Evolutionary conservation across 2,113 vertebrate species (phyloP).

Genomic region (Tragelaphus scriptus): DNA sequence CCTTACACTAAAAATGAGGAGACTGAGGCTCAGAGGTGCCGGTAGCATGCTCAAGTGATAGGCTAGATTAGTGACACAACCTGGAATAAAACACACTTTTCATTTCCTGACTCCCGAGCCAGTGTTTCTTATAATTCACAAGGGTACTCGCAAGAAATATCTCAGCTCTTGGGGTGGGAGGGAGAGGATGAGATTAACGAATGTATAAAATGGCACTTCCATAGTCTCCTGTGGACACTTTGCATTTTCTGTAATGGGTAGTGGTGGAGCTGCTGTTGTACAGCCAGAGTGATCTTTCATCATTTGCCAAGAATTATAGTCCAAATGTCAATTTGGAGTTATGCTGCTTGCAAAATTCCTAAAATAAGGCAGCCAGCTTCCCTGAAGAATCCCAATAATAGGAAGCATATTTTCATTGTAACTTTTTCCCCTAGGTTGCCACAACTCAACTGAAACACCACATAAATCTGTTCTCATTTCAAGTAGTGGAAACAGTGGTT

Average conservation of each 20-base stretch:
- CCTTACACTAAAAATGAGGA: not conserved
- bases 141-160: not conserved
- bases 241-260: not conserved
- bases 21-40: not conserved
- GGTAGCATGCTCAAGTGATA: not conserved
- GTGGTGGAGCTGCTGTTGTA: not conserved
- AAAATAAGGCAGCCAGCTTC: not conserved
- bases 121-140: not conserved
- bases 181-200: not conserved
- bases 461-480: not conserved
- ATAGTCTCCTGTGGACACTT: not conserved
- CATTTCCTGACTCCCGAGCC: not conserved
- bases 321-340: not conserved
- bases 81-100: not conserved
- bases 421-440: not conserved
- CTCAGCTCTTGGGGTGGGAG: not conserved
- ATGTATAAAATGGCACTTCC: not conserved
- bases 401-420: not conserved
- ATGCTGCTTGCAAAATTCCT: not conserved
- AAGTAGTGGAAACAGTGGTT: not conserved
- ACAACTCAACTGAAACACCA: not conserved
- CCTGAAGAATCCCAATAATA: not conserved
- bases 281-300: not conserved
- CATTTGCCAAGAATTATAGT: not conserved
- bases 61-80: not conserved